Conservation (phyloP, 2,113 vertebrate genomes). For the Dipodomys stephensi region DNA sequence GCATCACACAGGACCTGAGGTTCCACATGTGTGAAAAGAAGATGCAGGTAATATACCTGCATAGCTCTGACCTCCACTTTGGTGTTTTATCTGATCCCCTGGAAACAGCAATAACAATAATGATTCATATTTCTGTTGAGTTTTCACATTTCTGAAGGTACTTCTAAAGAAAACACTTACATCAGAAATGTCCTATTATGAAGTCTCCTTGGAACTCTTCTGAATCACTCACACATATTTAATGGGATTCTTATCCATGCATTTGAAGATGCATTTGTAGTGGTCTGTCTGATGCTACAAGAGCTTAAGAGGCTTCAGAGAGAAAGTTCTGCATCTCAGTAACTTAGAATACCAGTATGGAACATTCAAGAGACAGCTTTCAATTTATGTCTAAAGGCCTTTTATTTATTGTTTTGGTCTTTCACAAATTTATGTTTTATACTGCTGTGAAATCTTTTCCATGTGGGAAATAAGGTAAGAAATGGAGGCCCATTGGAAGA, state of each 20-base stretch:
- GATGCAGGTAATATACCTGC: accelerated
- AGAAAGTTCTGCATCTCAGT: neutral
- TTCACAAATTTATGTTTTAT: neutral
- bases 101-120: neutral
- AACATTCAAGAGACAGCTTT: neutral
- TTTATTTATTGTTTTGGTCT: too few relatives aligned
- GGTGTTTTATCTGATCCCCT: neutral
- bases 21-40: neutral
- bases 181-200: neutral
- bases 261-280: neutral
- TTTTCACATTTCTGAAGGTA: neutral
- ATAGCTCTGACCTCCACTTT: neutral
- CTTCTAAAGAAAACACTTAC: neutral
- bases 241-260: neutral
- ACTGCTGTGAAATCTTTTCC: neutral
- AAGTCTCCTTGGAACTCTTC: neutral
- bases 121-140: neutral
- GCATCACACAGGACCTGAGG: neutral
- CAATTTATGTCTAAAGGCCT: neutral
- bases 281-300: neutral
- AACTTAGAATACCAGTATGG: neutral
- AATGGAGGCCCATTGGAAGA: neutral
- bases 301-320: neutral
- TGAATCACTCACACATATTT: neutral
- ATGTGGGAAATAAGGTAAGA: neutral